phyloP scores from a whole-genome alignment of 2,888 invertebrate genomes.

The Clitarchus hookeri region DNA sequence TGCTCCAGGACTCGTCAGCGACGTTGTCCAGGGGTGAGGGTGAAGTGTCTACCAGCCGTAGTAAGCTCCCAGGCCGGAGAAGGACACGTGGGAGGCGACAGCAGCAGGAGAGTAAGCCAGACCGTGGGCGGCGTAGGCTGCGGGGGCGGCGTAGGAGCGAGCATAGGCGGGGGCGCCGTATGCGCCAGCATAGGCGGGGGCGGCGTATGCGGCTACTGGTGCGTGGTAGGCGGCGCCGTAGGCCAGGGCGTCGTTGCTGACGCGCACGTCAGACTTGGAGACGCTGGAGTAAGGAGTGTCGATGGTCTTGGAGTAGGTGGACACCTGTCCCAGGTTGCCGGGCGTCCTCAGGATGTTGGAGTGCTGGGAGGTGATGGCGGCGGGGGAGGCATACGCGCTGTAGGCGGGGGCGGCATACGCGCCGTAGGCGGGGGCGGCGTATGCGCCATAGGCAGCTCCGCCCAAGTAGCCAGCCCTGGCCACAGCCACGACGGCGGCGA shows the following conservation, averaged over 20 bases:
- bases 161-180: slow-evolving; percentile 43
- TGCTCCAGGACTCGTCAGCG: no score
- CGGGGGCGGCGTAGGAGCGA: slow-evolving; percentile 46
- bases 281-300: slow-evolving; percentile 75
- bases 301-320: slow-evolving; percentile 70
- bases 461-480: slow-evolving; percentile 45
- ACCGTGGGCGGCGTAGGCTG: slow-evolving; percentile 49
- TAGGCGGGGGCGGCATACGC: slow-evolving; percentile 28
- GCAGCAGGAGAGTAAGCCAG: slow-evolving; percentile 47
- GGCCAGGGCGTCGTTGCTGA: slow-evolving; percentile 57
- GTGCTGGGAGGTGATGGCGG: slow-evolving; percentile 62
- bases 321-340: slow-evolving; percentile 69
- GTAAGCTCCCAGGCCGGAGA: slow-evolving; percentile 45
- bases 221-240: slow-evolving; percentile 43
- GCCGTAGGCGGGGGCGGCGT: slow-evolving; percentile 43
- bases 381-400: slow-evolving; percentile 51
- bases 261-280: slow-evolving; percentile 71
- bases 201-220: slow-evolving; percentile 35
- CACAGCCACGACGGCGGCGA: slow-evolving; percentile 44
- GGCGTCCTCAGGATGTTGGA: slow-evolving; percentile 58
- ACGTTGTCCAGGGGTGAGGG: no score
- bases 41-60: background rate
- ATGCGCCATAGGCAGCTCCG: slow-evolving; percentile 49
- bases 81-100: slow-evolving; percentile 59
- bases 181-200: slow-evolving; percentile 15